Percentiles rank a stretch among this genome's conserved stretches.
Conservation (phyloP, 2,888 invertebrate species). For the Drosophila pseudotakahashii region DNA sequence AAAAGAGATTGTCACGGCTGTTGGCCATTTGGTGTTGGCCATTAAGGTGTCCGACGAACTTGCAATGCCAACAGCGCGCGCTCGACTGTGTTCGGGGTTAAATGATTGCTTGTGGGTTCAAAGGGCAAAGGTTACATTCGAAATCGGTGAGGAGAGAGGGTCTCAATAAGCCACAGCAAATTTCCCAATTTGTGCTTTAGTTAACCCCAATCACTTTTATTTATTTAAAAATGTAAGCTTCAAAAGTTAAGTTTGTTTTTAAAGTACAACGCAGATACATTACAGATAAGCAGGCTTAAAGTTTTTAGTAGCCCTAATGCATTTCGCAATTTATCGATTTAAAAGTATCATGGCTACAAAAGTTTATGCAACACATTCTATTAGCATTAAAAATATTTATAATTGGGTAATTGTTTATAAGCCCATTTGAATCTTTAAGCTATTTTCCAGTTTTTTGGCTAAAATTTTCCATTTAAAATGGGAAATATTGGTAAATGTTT, state of each 20-base stretch:
- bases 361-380: not conserved
- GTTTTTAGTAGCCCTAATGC: not conserved
- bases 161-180: not conserved
- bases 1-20: constrained; percentile 58
- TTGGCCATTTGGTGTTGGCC: constrained; percentile 41
- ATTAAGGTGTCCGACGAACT: constrained; percentile 62
- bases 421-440: no score
- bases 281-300: not conserved
- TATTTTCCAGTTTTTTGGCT: no score
- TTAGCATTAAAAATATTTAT: not conserved
- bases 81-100: constrained; percentile 43
- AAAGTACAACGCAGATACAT: not conserved
- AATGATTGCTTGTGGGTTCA: constrained; percentile 57
- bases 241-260: not conserved
- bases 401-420: not conserved
- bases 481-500: no score
- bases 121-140: constrained; percentile 29
- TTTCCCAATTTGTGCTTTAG: not conserved
- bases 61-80: constrained; percentile 54
- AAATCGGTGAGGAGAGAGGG: not conserved
- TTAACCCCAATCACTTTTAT: not conserved
- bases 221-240: not conserved
- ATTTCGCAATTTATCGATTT: not conserved
- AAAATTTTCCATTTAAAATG: no score
- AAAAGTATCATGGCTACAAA: not conserved